A percentile compares a stretch with the other conserved stretches of the same genome.
These are phyloP conservation scores for Scolopax bukidnonensis DNA, from an alignment of 2,797 vertebrate species.

Conservation along the genomic window DNA sequence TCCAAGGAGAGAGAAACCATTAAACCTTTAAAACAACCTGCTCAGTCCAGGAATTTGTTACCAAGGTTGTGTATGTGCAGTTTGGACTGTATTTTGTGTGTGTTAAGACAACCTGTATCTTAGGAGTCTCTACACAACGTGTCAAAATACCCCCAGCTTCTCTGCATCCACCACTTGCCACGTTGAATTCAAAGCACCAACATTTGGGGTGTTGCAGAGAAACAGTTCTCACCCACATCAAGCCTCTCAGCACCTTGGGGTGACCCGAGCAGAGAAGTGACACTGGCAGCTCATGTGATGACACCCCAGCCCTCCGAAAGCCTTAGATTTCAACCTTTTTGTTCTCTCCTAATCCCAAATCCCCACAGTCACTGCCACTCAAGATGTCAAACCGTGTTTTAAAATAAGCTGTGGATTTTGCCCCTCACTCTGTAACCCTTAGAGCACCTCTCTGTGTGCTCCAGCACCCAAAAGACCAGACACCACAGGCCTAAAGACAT, in stretches of 20 bases:
- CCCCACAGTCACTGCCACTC: background rate
- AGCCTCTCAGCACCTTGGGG: background rate
- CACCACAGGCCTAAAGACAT: background rate
- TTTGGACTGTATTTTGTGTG: rapidly evolving
- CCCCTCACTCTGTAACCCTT: rapidly evolving
- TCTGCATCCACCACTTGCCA: background rate
- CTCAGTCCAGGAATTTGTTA: rapidly evolving
- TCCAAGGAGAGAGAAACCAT: background rate
- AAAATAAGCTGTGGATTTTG: rapidly evolving
- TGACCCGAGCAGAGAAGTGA: rapidly evolving
- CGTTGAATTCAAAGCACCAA: rapidly evolving
- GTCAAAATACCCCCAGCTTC: background rate
- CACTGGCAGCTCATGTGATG: rapidly evolving
- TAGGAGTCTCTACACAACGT: background rate
- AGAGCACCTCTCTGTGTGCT: rapidly evolving
- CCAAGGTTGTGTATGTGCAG: rapidly evolving
- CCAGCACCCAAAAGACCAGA: background rate
- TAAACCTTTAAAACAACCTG: background rate
- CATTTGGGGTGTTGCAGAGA: background rate
- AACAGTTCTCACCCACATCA: rapidly evolving
- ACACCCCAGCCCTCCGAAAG: background rate
- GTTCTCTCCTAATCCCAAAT: background rate
- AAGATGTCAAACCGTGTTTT: rapidly evolving
- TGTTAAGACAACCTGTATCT: background rate
- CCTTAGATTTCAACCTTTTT: background rate